Evolutionary conservation across 2,113 vertebrate species (phyloP), one percentile per base, ranked within the genome.

Genomic region (Hirundichthys speculiger): DNA sequence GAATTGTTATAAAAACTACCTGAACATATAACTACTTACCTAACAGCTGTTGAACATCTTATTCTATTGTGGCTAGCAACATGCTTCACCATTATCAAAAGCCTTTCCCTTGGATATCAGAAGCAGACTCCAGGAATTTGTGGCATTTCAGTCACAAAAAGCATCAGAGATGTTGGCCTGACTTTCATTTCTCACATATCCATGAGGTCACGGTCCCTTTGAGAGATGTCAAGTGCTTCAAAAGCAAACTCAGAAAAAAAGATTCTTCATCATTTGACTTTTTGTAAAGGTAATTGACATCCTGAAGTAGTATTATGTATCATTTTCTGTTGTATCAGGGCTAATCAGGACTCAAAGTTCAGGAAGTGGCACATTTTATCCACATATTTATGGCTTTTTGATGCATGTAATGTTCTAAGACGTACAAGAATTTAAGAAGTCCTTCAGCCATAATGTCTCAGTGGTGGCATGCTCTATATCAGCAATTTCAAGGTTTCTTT

Each of bases 131-230:
- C 19, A 50, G 21, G 18, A 43, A 50, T 48, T 53, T 45, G 13
- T 48, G 46, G 20, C 25, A 38, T 7, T 54, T 54, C 34, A 20
- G 16, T 13, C 48, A 58, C 39, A 21, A 58, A n/a, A 72, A 60
- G 19, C 30, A 42, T 51, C 39, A 38, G 14, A 11, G 14, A 55
- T 42, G 39, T 62, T 27, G 19, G 34, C 47, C n/a, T 46, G 50
- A 49, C 47, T 24, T 41, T 19, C 54, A 19, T 2, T 24, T 5
- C 66, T 52, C 47, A 45, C 52, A 51, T 59, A 13, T 51, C 18
- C 51, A 47, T 50, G 41, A 59, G 47, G 48, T 69, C 55, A 45
- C 24, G 18, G 52, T n/a, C 49, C 53, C 41, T 45, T 49, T 20
- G 21, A 52, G 25, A 49, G 2, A 15, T 53, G 48, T 52, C 56